phyloP scores from a whole-genome alignment of 2,113 vertebrate species.

The Datnioides undecimradiatus region DNA sequence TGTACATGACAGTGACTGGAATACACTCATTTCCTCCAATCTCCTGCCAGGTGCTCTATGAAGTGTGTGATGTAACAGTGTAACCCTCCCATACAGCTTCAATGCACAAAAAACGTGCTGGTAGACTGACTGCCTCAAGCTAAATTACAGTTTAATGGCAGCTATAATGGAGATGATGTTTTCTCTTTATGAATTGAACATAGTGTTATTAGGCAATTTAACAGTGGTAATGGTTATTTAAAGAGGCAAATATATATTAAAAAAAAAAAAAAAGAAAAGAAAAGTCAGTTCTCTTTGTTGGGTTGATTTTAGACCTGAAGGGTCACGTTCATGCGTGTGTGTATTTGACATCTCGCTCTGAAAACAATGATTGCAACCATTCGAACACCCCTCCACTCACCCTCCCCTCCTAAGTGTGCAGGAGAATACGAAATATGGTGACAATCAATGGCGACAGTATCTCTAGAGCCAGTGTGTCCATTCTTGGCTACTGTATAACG shows the following conservation, averaged over 20 bases:
- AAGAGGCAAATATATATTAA: not conserved
- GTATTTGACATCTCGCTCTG: too few relatives aligned
- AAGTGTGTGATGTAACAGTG: not conserved
- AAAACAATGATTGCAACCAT: too few relatives aligned
- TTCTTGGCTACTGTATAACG: too few relatives aligned
- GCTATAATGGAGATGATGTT: not conserved
- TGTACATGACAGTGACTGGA: not conserved
- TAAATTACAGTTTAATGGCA: not conserved
- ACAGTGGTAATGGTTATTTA: not conserved
- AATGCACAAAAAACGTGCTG: too few relatives aligned
- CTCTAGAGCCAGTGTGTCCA: too few relatives aligned
- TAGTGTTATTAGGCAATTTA: not conserved
- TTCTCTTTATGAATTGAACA: not conserved
- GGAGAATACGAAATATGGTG: too few relatives aligned
- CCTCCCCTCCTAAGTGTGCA: too few relatives aligned
- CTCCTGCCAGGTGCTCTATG: not conserved
- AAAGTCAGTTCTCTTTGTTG: not conserved
- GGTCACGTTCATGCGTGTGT: too few relatives aligned
- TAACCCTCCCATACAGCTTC: not conserved
- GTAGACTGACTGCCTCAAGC: too few relatives aligned
- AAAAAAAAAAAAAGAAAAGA: too few relatives aligned
- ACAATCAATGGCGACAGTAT: too few relatives aligned
- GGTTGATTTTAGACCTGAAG: not conserved
- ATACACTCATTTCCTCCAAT: not conserved
- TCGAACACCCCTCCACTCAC: too few relatives aligned